phyloP scores from a whole-genome alignment of 2,888 invertebrate species.

The Polydrusus cervinus region DNA sequence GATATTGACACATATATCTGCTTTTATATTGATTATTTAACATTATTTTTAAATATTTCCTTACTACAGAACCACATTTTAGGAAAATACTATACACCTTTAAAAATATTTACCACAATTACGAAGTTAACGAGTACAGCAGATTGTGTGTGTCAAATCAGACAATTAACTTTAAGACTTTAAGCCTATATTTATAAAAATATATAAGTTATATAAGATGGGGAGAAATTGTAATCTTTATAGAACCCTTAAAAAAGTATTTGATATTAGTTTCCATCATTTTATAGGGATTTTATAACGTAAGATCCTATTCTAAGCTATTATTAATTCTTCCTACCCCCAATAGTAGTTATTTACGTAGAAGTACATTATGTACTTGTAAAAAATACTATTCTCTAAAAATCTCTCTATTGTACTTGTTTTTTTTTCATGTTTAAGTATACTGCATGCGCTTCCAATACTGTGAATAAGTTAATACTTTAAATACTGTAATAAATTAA shows the following conservation, averaged over 20 bases:
- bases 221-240: neutral
- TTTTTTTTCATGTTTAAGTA: neutral
- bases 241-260: neutral
- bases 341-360: conserved; percentile 11
- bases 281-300: neutral
- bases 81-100: too few relatives aligned
- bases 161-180: conserved; percentile 5
- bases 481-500: too few relatives aligned
- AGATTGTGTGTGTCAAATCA: neutral
- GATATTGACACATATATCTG: neutral
- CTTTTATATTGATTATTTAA: conserved; percentile 6
- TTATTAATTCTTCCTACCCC: neutral
- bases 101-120: too few relatives aligned
- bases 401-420: conserved; percentile 11
- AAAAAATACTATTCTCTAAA: neutral
- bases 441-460: too few relatives aligned
- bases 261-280: neutral
- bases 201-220: conserved; percentile 12
- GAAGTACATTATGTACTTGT: neutral
- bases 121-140: too few relatives aligned
- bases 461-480: too few relatives aligned
- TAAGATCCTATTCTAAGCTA: neutral
- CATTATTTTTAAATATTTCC: neutral
- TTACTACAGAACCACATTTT: too few relatives aligned
- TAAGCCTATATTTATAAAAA: conserved; percentile 22